Percentiles rank a stretch among this genome's conserved stretches.
Evolutionary conservation across 1,140 invertebrate genomes (phyloP).

Genomic region (Drosophila yakuba): DNA sequence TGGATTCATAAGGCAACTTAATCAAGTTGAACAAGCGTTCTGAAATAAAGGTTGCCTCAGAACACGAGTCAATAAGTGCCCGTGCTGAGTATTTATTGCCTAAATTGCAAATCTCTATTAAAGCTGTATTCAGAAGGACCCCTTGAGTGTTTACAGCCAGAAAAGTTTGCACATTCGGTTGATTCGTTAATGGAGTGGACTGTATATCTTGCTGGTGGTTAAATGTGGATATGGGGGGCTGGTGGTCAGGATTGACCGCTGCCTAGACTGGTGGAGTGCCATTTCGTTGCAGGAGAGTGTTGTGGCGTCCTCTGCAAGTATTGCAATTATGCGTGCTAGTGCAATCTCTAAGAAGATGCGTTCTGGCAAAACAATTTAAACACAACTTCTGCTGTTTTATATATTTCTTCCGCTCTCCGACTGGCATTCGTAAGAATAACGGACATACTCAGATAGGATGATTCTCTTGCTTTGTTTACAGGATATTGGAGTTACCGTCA

Average conservation of each 20-base stretch:
- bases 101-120: no score
- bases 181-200: background rate
- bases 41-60: no score
- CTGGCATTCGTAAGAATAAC: background rate
- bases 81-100: no score
- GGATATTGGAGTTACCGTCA: no score
- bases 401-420: background rate
- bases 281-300: background rate
- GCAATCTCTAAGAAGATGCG: background rate
- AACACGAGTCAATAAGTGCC: no score
- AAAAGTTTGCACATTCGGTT: background rate
- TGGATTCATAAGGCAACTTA: no score
- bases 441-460: background rate
- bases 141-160: background rate
- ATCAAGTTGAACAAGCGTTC: no score
- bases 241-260: background rate
- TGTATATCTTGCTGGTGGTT: background rate
- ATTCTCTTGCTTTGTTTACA: no score
- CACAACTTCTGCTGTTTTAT: background rate
- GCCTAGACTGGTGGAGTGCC: background rate
- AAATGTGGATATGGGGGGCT: background rate
- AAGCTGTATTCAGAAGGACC: no score
- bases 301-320: background rate
- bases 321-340: background rate
- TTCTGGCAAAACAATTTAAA: background rate